phyloP scores from a whole-genome alignment of 2,113 vertebrate genomes.

The Coracopsis vasa region DNA sequence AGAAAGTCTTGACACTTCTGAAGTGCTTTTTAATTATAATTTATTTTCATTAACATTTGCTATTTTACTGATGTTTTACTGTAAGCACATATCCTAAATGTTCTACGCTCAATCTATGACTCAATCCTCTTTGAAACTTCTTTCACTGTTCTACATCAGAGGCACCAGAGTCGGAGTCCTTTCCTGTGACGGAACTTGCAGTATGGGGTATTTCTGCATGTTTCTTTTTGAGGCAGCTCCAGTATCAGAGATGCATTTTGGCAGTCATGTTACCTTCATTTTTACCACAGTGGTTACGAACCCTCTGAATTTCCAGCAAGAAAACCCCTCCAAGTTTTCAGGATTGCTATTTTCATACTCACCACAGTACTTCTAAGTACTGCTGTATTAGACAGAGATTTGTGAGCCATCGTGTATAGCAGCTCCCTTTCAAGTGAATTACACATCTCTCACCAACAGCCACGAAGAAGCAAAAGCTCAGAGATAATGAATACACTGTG shows the following conservation, averaged over 20 bases:
- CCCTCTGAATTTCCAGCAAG: slow-evolving; percentile 2
- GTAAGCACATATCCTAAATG: slow-evolving; percentile 20
- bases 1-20: not conserved
- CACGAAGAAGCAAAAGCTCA: slow-evolving; percentile 62
- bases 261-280: slow-evolving; percentile 17
- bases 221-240: slow-evolving; percentile 58
- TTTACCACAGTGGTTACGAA: slow-evolving; percentile 35
- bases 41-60: slow-evolving; percentile 40
- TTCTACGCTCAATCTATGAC: not conserved
- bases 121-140: slow-evolving; percentile 43
- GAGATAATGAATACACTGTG: slow-evolving; percentile 70
- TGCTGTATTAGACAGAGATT: slow-evolving; percentile 57
- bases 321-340: slow-evolving; percentile 21
- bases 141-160: slow-evolving; percentile 35
- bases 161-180: not conserved
- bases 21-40: slow-evolving; percentile 10
- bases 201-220: slow-evolving; percentile 1
- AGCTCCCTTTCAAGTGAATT: slow-evolving; percentile 68
- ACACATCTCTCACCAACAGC: slow-evolving; percentile 59
- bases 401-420: slow-evolving; percentile 63
- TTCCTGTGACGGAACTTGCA: not conserved
- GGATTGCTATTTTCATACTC: slow-evolving; percentile 62
- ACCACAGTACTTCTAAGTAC: slow-evolving; percentile 29
- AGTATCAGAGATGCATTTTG: not conserved
- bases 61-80: slow-evolving; percentile 24